Evolutionary conservation across 2,888 invertebrate species (phyloP).

Genomic region (Andricus curvator): DNA sequence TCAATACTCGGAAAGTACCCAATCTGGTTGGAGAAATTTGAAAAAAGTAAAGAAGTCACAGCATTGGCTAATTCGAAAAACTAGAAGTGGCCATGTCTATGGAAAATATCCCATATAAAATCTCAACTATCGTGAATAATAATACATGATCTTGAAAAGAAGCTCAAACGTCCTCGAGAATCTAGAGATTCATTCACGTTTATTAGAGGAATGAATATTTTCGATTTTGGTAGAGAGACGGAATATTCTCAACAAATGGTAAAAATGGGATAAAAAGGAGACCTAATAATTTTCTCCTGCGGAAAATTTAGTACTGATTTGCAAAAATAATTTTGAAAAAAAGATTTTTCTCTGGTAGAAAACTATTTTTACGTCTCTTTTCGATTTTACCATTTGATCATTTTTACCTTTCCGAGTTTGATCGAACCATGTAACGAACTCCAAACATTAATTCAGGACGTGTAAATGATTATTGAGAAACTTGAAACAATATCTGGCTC

Average conservation of each 20-base stretch:
- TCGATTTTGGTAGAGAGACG: background rate
- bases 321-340: too few relatives aligned
- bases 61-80: conserved; percentile 53
- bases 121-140: background rate
- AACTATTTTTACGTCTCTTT: too few relatives aligned
- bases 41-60: conserved; percentile 42
- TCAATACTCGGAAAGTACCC: conserved; percentile 40
- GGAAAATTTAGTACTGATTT: background rate
- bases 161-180: background rate
- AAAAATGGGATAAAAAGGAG: background rate
- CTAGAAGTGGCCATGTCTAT: conserved; percentile 55
- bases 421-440: too few relatives aligned
- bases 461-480: too few relatives aligned
- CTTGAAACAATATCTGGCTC: background rate
- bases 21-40: conserved; percentile 30
- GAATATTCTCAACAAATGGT: background rate
- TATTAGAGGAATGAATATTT: background rate
- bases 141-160: conserved; percentile 47
- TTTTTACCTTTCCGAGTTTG: too few relatives aligned
- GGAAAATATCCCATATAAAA: conserved; percentile 54
- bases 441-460: too few relatives aligned
- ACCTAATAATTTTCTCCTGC: background rate
- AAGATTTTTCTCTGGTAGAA: too few relatives aligned
- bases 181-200: background rate
- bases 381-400: too few relatives aligned